These are phyloP conservation scores for Tadarida brasiliensis DNA, from an alignment of 2,797 vertebrate species.

Conservation along the genomic window DNA sequence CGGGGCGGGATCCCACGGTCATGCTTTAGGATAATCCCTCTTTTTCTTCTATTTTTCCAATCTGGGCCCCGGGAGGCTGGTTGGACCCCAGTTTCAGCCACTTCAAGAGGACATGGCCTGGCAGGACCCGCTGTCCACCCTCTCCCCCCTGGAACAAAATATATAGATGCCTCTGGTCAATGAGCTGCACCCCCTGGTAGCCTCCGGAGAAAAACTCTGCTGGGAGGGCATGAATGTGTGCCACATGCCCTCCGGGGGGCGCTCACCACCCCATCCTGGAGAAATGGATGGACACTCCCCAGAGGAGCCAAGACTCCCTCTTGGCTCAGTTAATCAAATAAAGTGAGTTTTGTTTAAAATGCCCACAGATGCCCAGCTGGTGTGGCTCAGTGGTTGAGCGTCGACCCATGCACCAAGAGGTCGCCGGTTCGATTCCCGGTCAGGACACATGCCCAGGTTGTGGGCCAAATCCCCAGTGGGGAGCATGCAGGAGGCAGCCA, in stretches of 20 bases:
- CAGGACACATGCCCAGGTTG: too few relatives aligned
- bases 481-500: too few relatives aligned
- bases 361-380: too few relatives aligned
- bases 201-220: not conserved
- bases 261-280: rapidly evolving
- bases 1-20: rapidly evolving
- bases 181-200: not conserved
- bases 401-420: too few relatives aligned
- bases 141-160: not conserved
- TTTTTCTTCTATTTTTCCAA: not conserved
- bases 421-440: too few relatives aligned
- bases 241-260: not conserved
- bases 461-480: too few relatives aligned
- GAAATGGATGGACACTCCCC: not conserved
- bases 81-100: not conserved
- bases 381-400: too few relatives aligned
- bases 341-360: not conserved
- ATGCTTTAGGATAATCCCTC: too few relatives aligned
- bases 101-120: rapidly evolving
- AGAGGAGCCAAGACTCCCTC: not conserved
- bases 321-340: not conserved
- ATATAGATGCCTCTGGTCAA: not conserved
- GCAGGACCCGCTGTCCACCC: not conserved
- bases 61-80: not conserved
- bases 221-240: not conserved